Evolutionary conservation across 64 coral and sea anemone species (phyloP).

Genomic region (Astreopora myriophthalma): DNA sequence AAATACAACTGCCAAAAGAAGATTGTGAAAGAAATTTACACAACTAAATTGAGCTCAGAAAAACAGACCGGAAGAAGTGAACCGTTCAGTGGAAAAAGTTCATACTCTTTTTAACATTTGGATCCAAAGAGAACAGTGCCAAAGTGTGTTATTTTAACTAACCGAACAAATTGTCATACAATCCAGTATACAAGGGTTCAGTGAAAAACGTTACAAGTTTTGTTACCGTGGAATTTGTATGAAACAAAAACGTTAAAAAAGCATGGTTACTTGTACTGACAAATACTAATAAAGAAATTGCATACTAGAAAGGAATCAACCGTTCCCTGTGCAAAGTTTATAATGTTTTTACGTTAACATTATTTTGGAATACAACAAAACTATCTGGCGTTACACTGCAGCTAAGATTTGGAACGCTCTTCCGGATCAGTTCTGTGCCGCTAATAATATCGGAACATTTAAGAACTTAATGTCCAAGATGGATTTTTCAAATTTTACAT

Average conservation of each 20-base stretch:
- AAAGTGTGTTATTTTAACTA: background rate
- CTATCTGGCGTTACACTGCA: slow-evolving; percentile 34
- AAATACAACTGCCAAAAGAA: slow-evolving; percentile 10
- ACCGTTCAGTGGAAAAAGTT: background rate
- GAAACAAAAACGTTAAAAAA: background rate
- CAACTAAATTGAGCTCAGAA: background rate
- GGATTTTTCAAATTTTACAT: background rate
- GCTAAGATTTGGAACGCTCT: slow-evolving; percentile 10
- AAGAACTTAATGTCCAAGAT: slow-evolving; percentile 2
- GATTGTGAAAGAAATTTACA: slow-evolving; percentile 10
- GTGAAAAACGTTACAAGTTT: background rate
- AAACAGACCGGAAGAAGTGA: background rate
- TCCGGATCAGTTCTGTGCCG: slow-evolving; percentile 25
- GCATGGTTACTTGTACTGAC: background rate
- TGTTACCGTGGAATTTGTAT: background rate
- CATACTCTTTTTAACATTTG: slow-evolving; percentile 21
- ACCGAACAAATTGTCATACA: background rate
- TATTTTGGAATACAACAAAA: background rate
- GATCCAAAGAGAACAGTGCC: background rate
- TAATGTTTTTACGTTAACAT: background rate
- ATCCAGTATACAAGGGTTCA: background rate
- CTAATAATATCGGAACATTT: slow-evolving; percentile 23
- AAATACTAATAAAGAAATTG: background rate
- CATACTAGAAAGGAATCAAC: background rate
- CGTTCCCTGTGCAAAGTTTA: background rate